A percentile compares a stretch with the other conserved stretches of the same genome.
These are phyloP conservation scores for Dasysyrphus albostriatus DNA, from an alignment of 2,888 invertebrate species.

Conservation along the genomic window DNA sequence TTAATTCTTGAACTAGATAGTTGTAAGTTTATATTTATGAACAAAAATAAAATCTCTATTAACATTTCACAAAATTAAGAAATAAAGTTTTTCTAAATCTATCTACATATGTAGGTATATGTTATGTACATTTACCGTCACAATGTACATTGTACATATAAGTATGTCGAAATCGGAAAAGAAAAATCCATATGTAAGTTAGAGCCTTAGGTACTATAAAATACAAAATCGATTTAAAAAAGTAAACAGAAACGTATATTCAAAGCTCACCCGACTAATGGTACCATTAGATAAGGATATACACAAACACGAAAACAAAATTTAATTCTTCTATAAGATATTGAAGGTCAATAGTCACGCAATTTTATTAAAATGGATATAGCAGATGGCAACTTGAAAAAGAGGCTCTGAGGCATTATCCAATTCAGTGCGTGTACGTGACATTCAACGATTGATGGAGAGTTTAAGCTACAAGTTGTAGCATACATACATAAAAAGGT, in stretches of 20 bases:
- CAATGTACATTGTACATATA: too few species aligned
- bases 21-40: too few species aligned
- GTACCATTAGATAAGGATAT: neutral
- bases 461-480: slow-evolving; percentile 6
- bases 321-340: neutral
- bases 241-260: neutral
- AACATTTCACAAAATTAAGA: too few species aligned
- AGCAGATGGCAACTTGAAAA: neutral
- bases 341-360: slow-evolving; percentile 17
- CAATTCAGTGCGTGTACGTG: slow-evolving; percentile 12
- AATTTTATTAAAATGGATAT: slow-evolving; percentile 18
- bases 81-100: too few species aligned
- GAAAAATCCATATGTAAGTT: too few species aligned
- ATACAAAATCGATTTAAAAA: neutral
- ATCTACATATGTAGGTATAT: too few species aligned
- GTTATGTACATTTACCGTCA: too few species aligned
- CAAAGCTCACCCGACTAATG: neutral
- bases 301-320: neutral
- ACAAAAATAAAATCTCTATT: too few species aligned
- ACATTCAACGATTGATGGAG: slow-evolving; percentile 9
- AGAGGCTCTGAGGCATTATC: neutral
- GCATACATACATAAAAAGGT: neutral
- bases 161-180: too few species aligned
- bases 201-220: too few species aligned
- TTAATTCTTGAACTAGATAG: too few species aligned